These are phyloP conservation scores for Prunella himalayana DNA, from an alignment of 2,113 vertebrate genomes.

Conservation along the genomic window DNA sequence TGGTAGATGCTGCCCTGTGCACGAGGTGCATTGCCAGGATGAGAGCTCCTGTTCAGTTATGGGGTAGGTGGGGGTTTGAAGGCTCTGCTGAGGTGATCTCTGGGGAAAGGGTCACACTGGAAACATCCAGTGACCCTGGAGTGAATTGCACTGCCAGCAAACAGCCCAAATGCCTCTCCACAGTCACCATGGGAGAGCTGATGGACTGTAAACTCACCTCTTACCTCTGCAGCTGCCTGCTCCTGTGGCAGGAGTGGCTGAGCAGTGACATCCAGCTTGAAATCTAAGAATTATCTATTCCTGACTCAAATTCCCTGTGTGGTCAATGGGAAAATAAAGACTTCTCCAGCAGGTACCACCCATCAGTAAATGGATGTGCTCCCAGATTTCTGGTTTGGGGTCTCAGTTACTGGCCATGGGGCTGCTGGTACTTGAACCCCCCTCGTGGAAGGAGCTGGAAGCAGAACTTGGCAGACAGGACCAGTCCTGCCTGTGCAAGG, in stretches of 20 bases:
- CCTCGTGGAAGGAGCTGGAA: not conserved
- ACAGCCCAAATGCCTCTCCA: not conserved
- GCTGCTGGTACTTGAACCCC: not conserved
- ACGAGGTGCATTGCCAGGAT: not conserved
- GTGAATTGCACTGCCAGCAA: not conserved
- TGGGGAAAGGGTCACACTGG: not conserved
- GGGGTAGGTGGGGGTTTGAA: accelerated
- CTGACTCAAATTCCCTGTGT: not conserved
- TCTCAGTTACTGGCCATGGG: not conserved
- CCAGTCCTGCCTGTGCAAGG: not conserved
- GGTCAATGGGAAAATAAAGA: not conserved
- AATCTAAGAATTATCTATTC: not conserved
- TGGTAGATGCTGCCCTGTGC: not conserved
- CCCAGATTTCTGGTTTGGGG: not conserved
- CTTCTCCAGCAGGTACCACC: not conserved
- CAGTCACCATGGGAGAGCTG: accelerated
- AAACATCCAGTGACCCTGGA: accelerated
- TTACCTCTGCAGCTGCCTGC: not conserved
- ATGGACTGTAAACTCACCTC: not conserved
- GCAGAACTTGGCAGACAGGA: not conserved
- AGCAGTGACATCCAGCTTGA: not conserved
- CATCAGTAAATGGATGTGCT: not conserved
- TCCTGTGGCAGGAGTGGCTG: not conserved
- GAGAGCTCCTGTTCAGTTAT: accelerated
- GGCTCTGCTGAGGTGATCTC: not conserved